Evolutionary conservation across 2,797 vertebrate genomes (phyloP), one percentile per base, ranked within the genome.

Genomic region (Chrosomus eos): DNA sequence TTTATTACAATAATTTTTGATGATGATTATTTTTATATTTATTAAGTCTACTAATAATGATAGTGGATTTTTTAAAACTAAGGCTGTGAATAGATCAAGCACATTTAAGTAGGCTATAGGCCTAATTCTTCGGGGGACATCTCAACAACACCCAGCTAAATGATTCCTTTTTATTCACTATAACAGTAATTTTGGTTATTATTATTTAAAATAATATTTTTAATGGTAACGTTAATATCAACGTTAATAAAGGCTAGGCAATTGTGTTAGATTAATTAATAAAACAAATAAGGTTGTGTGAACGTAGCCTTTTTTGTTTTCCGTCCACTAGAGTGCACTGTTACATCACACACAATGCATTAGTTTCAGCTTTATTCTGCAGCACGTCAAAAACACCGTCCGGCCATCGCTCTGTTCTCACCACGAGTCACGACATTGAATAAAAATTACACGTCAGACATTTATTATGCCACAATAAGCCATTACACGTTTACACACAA

Each of bases 401-500:
- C 18, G 9, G 31, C 28, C 48, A 16, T 53, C 5, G 13, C 21
- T 62, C 55, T 26, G 28, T 33, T 81, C n/a, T n/a, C n/a, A n/a
- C n/a, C n/a, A n/a, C n/a, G n/a, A n/a, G 18, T 58, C 36, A 31
- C 7, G 18, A 84, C 51, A 72, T 51, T 28, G 2, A 79, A 72
- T 38, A 26, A 51, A 79, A 48, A 70, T 60, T 2, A 78, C 74
- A 71, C 48, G 5, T 21, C 9, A 51, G 43, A 72, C 68, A 26
- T 80, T 80, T 70, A 80, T 85, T 64, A 40, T 73, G 43, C 16
- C 51, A 64, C 83, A 80, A 40, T 53, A 73, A 64, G 33, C 76
- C 67, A 73, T 80, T 64, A 85, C 55, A 64, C 64, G 83, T 85
- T 85, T 85, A 76, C 67, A 72, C 53, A 73, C 76, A 85, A 85